Evolutionary conservation across 2,797 vertebrate species (phyloP).

Genomic region (Poeciliopsis infans): DNA sequence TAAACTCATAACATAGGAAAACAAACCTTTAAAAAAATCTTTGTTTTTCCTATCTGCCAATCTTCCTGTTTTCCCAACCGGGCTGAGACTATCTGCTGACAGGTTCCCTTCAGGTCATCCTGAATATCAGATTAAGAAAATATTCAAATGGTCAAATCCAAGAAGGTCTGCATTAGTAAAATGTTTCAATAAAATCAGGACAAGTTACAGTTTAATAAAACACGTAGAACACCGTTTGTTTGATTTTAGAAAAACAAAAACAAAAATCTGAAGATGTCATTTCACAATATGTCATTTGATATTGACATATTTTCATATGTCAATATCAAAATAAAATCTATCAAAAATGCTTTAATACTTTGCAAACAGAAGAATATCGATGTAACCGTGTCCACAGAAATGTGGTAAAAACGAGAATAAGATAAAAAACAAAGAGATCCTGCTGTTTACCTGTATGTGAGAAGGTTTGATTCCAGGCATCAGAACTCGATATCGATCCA

Average conservation of each 20-base stretch:
- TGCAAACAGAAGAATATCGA: not conserved
- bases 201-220: not conserved
- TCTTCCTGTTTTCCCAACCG: constrained; percentile 90
- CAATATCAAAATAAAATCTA: not conserved
- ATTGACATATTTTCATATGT: not conserved
- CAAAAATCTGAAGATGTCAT: not conserved
- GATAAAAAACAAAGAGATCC: not conserved
- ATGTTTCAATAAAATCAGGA: not conserved
- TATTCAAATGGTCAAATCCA: not conserved
- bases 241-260: not conserved
- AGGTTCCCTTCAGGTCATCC: constrained; percentile 91
- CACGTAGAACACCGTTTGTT: not conserved
- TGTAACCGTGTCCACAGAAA: not conserved
- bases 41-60: constrained; percentile 98
- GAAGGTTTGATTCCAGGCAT: constrained; percentile 95
- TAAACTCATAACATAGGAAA: not conserved
- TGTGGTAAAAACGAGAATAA: not conserved
- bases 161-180: not conserved
- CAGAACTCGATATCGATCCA: constrained; percentile 93
- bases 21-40: constrained; percentile 93
- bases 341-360: not conserved
- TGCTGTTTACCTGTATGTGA: constrained; percentile 87
- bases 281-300: not conserved
- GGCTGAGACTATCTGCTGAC: constrained; percentile 88
- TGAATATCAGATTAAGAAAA: constrained; percentile 46